Percentiles rank a stretch among this genome's conserved stretches.
These are phyloP conservation scores for Xylota sylvarum DNA, from an alignment of 2,888 invertebrate genomes.

Conservation along the genomic window DNA sequence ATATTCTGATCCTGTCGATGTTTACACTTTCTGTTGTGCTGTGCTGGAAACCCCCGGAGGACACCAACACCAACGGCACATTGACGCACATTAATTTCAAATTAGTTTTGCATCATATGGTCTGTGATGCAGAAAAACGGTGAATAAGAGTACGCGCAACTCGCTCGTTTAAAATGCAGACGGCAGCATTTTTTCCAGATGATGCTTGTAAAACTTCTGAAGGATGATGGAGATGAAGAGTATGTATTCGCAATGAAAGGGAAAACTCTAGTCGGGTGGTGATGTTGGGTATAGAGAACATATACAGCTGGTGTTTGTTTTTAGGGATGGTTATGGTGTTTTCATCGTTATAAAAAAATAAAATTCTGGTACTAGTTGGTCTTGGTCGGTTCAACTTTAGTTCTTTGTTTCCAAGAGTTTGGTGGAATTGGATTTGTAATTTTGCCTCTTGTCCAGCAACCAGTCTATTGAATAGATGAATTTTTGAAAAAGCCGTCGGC, in stretches of 20 bases:
- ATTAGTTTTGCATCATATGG: conserved; percentile 86
- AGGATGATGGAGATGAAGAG: conserved; percentile 25
- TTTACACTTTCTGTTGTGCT: conserved; percentile 26
- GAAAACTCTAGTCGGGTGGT: neutral
- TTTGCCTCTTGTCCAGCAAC: too few relatives aligned
- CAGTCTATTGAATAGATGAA: too few relatives aligned
- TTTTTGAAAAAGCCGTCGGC: too few relatives aligned
- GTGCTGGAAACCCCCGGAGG: conserved; percentile 46
- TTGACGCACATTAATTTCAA: conserved; percentile 85
- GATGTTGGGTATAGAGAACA: conserved; percentile 7
- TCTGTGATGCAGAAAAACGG: conserved; percentile 85
- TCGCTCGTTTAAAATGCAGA: conserved; percentile 55
- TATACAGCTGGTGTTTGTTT: conserved; percentile 62
- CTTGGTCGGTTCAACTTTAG: conserved; percentile 7
- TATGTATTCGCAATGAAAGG: conserved; percentile 37
- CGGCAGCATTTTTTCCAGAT: conserved; percentile 46
- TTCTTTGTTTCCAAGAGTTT: neutral
- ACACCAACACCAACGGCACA: conserved; percentile 49
- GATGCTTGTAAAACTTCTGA: neutral
- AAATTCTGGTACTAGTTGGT: conserved; percentile 8
- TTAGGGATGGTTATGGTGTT: conserved; percentile 30
- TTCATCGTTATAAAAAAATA: conserved; percentile 8
- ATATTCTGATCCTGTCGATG: conserved; percentile 31
- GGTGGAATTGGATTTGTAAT: neutral
- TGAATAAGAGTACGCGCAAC: conserved; percentile 79